Conservation (phyloP, 1,140 invertebrate species). For the Aricia agestis region DNA sequence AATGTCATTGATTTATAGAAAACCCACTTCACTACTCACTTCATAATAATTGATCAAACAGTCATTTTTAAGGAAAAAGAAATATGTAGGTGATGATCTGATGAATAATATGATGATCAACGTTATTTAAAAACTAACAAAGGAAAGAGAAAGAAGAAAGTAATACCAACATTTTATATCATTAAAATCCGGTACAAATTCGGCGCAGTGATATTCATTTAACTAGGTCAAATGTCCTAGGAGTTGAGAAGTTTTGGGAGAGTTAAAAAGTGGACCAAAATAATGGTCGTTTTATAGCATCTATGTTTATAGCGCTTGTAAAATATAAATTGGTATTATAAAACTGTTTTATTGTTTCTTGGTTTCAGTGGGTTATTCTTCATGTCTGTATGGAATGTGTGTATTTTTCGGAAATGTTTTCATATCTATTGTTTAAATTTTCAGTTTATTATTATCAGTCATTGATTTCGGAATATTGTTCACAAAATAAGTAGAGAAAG, state of each 20-base stretch:
- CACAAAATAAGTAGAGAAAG: too few relatives aligned
- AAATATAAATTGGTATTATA: neutral
- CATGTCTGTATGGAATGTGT: neutral
- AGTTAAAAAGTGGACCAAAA: conserved; percentile 14
- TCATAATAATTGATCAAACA: too few relatives aligned
- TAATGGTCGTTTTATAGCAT: neutral
- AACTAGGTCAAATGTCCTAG: conserved; percentile 14
- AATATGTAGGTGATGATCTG: too few relatives aligned
- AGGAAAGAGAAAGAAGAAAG: neutral
- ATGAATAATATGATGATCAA: too few relatives aligned
- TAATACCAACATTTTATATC: neutral
- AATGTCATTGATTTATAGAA: too few relatives aligned
- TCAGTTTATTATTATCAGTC: too few relatives aligned
- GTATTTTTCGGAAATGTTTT: neutral
- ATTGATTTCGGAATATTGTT: too few relatives aligned
- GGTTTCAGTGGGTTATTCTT: neutral
- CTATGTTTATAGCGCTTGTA: neutral
- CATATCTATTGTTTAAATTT: too few relatives aligned
- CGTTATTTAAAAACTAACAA: neutral
- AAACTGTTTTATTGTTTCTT: neutral
- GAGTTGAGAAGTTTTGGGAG: conserved; percentile 9
- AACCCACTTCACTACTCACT: too few relatives aligned
- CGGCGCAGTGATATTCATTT: conserved; percentile 1
- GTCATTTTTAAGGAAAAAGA: too few relatives aligned
- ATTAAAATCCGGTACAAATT: conserved; percentile 2